A percentile compares a stretch with the other conserved stretches of the same genome.
Evolutionary conservation across 2,797 vertebrate genomes (phyloP).

Genomic region (Pantherophis alleghaniensis): DNA sequence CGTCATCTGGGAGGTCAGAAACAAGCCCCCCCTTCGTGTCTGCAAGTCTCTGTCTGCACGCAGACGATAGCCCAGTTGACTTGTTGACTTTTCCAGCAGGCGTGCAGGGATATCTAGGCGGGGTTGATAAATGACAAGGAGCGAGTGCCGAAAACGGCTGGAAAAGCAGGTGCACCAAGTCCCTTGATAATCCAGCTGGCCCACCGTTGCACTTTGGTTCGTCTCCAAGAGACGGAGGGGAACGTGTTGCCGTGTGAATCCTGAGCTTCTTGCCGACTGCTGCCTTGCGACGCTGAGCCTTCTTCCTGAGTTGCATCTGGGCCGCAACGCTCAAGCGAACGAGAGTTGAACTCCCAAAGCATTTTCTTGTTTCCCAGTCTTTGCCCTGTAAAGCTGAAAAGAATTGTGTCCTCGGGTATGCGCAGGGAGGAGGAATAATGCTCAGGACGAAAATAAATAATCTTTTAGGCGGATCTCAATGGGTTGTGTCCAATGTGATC

Average conservation of each 20-base stretch:
- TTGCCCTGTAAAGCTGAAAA: background rate
- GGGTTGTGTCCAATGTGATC: background rate
- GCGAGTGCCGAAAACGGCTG: background rate
- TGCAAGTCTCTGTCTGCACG: background rate
- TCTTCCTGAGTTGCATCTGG: background rate
- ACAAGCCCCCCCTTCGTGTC: background rate
- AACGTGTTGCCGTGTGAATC: background rate
- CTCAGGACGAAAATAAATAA: background rate
- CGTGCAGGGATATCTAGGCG: background rate
- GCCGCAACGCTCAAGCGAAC: background rate
- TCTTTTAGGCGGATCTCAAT: background rate
- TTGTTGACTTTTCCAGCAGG: background rate
- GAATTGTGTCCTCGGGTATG: background rate
- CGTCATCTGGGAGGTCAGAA: background rate
- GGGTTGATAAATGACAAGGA: constrained; percentile 10
- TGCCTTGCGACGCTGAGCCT: background rate
- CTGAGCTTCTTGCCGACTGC: background rate
- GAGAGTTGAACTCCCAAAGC: background rate
- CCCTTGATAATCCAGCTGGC: background rate
- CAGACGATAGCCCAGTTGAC: background rate
- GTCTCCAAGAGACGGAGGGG: background rate
- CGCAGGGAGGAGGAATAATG: background rate
- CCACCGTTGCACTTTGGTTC: background rate
- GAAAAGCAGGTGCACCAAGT: constrained; percentile 6
- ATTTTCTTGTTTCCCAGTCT: background rate